Evolutionary conservation across 2,888 invertebrate species (phyloP), one percentile per base, ranked within the genome.

Genomic region (Ischnura elegans): DNA sequence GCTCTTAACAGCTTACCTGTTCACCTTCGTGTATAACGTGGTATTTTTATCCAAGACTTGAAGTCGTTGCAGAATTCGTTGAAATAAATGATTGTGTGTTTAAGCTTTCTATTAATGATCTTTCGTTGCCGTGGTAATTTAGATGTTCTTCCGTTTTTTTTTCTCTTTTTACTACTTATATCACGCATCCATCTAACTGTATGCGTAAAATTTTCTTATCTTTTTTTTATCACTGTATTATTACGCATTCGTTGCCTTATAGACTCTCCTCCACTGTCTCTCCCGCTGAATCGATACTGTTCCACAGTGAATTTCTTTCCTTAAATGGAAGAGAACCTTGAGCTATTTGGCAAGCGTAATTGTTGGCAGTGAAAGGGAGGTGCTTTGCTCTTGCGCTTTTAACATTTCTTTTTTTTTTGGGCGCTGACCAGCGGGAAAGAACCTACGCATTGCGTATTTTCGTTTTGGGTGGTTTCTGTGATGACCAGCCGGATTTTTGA

Each of bases 251-350:
- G 2, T 5, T 25, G 61, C 5, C n/a, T 36, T 36, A 3, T 76
- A 29, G 13, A 76, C 10, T 16, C n/a, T n/a, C 36, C 13, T n/a
- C 29, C 29, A 10, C 66, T 29, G 29, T 16, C n/a, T n/a, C 6
- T 76, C 76, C n/a, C 6, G 4, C 76, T 25, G 36, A 36, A 76
- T 76, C 76, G 16, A 76, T 76, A 76, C 29, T 76, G 76, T n/a
- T 76, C 76, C 76, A 36, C 76, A 36, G 36, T 76, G 76, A 76
- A 76, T 36, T 76, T 76, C 76, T 36, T 76, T 76, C 76, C 76
- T 76, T 76, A 76, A 76, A 76, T 76, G 76, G 76, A 76, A 76
- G 76, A 76, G 36, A 76, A 36, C 76, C 76, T 76, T 76, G 76
- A 25, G 76, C 76, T n/a, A 36, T 76, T 76, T 76, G 76, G 76